Evolutionary conservation across 2,797 vertebrate genomes (phyloP).

Genomic region (Discoglossus pictus): DNA sequence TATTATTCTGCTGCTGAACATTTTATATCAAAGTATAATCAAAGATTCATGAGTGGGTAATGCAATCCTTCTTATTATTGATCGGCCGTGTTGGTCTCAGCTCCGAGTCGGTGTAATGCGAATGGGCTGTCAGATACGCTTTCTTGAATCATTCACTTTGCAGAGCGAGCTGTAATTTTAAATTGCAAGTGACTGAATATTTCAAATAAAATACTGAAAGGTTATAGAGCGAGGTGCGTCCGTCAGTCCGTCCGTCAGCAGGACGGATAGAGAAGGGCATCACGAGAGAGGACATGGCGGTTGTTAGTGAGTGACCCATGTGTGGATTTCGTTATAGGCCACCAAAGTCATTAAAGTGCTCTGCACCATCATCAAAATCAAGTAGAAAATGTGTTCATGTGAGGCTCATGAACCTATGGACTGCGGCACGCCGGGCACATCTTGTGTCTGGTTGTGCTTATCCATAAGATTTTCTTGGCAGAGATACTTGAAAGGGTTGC

Average conservation of each 20-base stretch:
- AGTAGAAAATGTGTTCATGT: too few relatives aligned
- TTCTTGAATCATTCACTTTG: conserved; percentile 45
- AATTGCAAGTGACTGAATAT: conserved; percentile 43
- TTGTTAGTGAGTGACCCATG: too few relatives aligned
- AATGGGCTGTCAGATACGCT: conserved; percentile 50
- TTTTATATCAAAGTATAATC: conserved; percentile 50
- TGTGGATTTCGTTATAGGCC: too few relatives aligned
- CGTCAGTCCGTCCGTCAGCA: conserved; percentile 35
- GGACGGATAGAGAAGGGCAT: conserved; percentile 29
- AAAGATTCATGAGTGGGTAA: conserved; percentile 50
- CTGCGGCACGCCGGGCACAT: too few relatives aligned
- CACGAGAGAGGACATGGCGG: not conserved
- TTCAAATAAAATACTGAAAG: conserved; percentile 47
- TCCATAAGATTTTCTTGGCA: too few relatives aligned
- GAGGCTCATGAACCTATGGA: too few relatives aligned
- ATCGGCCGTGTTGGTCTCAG: conserved; percentile 31
- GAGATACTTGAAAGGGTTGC: too few relatives aligned
- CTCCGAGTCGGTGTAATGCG: conserved; percentile 45
- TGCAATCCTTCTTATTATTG: conserved; percentile 51
- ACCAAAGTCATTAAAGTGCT: too few relatives aligned
- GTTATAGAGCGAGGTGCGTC: conserved; percentile 22
- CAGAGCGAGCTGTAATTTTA: conserved; percentile 41
- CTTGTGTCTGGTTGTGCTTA: too few relatives aligned
- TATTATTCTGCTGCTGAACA: conserved; percentile 49
- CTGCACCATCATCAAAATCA: too few relatives aligned